phyloP scores from a whole-genome alignment of 2,113 vertebrate species.

The Plecturocebus donacophilus region DNA sequence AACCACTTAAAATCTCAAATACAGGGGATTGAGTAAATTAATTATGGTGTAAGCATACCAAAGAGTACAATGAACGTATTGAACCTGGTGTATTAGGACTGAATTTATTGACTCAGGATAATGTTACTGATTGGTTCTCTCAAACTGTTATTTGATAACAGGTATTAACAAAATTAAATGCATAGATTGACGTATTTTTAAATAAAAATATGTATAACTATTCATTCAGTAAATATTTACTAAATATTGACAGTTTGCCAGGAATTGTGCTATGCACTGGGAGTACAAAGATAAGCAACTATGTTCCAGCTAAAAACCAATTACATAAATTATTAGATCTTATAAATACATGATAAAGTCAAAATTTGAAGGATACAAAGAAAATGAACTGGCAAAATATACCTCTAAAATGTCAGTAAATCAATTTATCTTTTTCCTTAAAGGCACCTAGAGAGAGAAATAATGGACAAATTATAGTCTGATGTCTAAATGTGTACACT shows the following conservation, averaged over 20 bases:
- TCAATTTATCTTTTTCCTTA: not conserved
- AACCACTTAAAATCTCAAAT: not conserved
- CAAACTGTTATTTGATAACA: not conserved
- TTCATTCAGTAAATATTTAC: constrained; percentile 1
- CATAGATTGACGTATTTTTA: not conserved
- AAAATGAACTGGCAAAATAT: constrained; percentile 27
- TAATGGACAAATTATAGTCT: not conserved
- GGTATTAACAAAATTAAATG: not conserved
- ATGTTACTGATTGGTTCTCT: not conserved
- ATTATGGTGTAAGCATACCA: not conserved
- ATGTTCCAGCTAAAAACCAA: not conserved
- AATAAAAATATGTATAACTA: constrained; percentile 18
- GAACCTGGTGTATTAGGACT: not conserved
- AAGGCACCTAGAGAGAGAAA: not conserved
- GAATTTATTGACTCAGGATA: not conserved
- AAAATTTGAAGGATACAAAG: not conserved
- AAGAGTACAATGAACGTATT: not conserved
- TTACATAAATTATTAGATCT: not conserved
- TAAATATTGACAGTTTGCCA: not conserved
- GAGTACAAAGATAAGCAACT: not conserved
- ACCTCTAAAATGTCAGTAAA: not conserved
- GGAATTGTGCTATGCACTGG: not conserved
- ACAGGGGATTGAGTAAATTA: not conserved
- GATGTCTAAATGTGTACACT: not conserved
- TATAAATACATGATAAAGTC: not conserved